Evolutionary conservation across 2,113 vertebrate species (phyloP).

Genomic region (Apodemus speciosus): DNA sequence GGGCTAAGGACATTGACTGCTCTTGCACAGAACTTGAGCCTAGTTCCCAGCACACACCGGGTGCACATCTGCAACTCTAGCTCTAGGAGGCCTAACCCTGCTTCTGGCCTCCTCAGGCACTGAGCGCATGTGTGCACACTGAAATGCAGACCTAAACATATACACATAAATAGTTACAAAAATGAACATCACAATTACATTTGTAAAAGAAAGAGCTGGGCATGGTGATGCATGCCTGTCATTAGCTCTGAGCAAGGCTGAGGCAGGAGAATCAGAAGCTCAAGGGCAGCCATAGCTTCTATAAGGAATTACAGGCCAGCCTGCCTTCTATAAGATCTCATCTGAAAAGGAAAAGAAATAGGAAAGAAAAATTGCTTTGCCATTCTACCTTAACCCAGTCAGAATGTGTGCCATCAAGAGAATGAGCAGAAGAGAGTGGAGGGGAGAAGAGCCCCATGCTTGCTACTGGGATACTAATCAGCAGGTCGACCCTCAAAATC

Average conservation of each 20-base stretch:
- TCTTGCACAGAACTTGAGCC: background rate
- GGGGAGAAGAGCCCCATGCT: background rate
- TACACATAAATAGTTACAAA: background rate
- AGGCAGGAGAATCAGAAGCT: background rate
- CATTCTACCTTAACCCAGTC: background rate
- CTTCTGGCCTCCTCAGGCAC: background rate
- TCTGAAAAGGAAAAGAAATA: background rate
- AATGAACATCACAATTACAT: background rate
- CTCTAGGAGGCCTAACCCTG: background rate
- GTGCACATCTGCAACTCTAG: background rate
- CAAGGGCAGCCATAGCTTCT: background rate
- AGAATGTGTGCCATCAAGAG: background rate
- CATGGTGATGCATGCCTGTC: background rate
- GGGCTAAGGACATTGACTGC: background rate
- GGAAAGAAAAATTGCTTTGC: background rate
- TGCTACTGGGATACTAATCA: background rate
- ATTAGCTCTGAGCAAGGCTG: background rate
- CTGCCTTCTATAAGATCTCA: background rate
- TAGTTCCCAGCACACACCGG: background rate
- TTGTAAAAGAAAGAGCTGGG: background rate
- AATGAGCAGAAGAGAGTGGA: background rate
- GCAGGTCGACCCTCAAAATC: background rate
- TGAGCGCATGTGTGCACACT: background rate
- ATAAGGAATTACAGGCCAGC: background rate
- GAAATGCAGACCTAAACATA: background rate